Evolutionary conservation across 1,140 invertebrate genomes (phyloP).

Genomic region (Drosophila asahinai): DNA sequence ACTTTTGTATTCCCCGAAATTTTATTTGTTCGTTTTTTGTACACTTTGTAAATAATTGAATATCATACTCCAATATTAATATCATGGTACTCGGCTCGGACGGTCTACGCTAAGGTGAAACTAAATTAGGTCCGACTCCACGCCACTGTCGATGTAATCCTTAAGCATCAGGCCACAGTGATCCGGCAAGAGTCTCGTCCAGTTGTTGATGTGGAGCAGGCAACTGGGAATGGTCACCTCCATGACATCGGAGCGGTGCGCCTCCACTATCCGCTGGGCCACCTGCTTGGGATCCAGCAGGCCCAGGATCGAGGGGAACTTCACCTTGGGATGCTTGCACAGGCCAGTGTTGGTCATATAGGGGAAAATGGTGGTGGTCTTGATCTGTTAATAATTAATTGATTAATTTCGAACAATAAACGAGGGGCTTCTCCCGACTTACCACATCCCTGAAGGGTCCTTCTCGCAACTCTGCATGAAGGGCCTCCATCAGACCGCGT

Average conservation of each 20-base stretch:
- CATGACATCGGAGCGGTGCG: slow-evolving; percentile 87
- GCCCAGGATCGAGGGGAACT: slow-evolving; percentile 89
- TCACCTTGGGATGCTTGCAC: slow-evolving; percentile 91
- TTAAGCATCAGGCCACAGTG: slow-evolving; percentile 83
- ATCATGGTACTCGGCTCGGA: slow-evolving; percentile 25
- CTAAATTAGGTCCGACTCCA: slow-evolving; percentile 86
- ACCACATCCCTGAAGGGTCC: slow-evolving; percentile 80
- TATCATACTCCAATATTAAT: slow-evolving; percentile 21
- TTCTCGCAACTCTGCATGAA: slow-evolving; percentile 89
- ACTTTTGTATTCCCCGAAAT: background rate
- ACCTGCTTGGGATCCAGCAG: slow-evolving; percentile 89
- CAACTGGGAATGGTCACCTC: slow-evolving; percentile 87
- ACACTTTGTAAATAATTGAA: slow-evolving; percentile 6
- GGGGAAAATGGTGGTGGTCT: slow-evolving; percentile 92
- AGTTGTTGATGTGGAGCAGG: slow-evolving; percentile 83
- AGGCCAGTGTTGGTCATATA: slow-evolving; percentile 94
- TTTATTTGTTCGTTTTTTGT: background rate
- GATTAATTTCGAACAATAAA: background rate
- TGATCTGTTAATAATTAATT: slow-evolving; percentile 87
- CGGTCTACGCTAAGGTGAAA: slow-evolving; percentile 7
- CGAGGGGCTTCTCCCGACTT: background rate
- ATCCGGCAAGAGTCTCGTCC: slow-evolving; percentile 85
- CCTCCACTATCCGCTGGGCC: slow-evolving; percentile 88
- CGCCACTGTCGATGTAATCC: slow-evolving; percentile 86
- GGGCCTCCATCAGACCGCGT: slow-evolving; percentile 90